Conservation (phyloP, 2,888 invertebrate genomes). For the Chesias legatella region DNA sequence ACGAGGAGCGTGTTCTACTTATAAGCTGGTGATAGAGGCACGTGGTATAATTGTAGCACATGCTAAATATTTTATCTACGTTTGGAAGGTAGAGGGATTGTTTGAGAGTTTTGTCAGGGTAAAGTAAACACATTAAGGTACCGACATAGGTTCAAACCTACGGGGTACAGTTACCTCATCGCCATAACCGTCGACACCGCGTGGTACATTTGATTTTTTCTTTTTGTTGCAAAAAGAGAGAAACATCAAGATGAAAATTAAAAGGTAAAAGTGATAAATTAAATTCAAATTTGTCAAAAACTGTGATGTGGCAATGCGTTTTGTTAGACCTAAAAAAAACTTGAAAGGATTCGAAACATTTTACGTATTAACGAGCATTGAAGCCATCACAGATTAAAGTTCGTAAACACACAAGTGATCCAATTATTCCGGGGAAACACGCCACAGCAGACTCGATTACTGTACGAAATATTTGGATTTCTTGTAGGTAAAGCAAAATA, state of each 20-base stretch:
- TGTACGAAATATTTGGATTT: slow-evolving; percentile 13
- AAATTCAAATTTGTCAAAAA: slow-evolving; percentile 38
- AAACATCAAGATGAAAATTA: slow-evolving; percentile 78
- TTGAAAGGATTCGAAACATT: slow-evolving; percentile 25
- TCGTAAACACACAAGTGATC: slow-evolving; percentile 36
- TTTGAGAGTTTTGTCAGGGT: slow-evolving; percentile 40
- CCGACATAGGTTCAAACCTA: slow-evolving; percentile 68
- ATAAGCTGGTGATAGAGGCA: slow-evolving; percentile 41
- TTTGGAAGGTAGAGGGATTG: slow-evolving; percentile 50
- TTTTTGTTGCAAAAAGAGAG: slow-evolving; percentile 82
- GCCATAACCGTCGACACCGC: slow-evolving; percentile 96
- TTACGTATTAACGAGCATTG: slow-evolving; percentile 27
- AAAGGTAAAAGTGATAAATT: slow-evolving; percentile 51
- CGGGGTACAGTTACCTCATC: slow-evolving; percentile 87
- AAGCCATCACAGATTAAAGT: slow-evolving; percentile 47
- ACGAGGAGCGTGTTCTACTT: slow-evolving; percentile 32
- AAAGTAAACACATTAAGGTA: slow-evolving; percentile 46
- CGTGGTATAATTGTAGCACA: slow-evolving; percentile 35
- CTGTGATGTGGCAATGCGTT: slow-evolving; percentile 42
- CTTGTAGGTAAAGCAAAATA: slow-evolving; percentile 18
- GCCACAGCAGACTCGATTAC: background rate
- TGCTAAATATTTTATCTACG: slow-evolving; percentile 50
- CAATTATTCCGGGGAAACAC: slow-evolving; percentile 24
- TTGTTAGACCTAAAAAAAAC: slow-evolving; percentile 21
- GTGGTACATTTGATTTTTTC: slow-evolving; percentile 96